Percentiles rank a stretch among this genome's conserved stretches.
Evolutionary conservation across 2,888 invertebrate species (phyloP).

Genomic region (Allolobophora icterica): DNA sequence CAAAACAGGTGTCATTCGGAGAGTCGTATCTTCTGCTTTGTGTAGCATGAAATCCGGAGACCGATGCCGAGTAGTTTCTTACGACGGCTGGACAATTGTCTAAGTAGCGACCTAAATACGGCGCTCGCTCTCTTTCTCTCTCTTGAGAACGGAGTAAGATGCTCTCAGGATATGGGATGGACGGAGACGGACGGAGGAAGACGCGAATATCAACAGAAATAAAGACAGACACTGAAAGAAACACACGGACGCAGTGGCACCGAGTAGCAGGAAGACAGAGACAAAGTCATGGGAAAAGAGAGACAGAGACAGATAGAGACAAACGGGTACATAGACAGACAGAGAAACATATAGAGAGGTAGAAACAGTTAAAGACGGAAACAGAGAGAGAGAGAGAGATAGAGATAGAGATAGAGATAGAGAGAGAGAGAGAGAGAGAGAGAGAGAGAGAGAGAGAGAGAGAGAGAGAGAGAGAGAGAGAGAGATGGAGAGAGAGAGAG

Average conservation of each 20-base stretch:
- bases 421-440: neutral
- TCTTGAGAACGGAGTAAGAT: too few species aligned
- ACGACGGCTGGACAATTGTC: neutral
- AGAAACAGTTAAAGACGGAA: neutral
- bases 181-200: too few species aligned
- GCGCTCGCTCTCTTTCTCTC: neutral
- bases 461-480: neutral
- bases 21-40: slow-evolving; percentile 21
- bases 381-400: neutral
- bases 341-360: neutral
- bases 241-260: neutral
- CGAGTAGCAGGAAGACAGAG: neutral
- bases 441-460: neutral
- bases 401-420: neutral
- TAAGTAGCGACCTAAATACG: neutral
- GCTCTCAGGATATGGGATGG: too few species aligned
- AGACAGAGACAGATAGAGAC: too few species aligned
- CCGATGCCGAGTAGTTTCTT: neutral
- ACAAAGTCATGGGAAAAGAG: neutral
- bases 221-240: too few species aligned
- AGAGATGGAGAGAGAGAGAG: too few species aligned
- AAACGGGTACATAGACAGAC: neutral
- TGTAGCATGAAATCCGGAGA: neutral
- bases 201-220: too few species aligned
- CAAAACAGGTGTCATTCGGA: slow-evolving; percentile 9